Evolutionary conservation across 23 tunicate genomes (phyloP).

Genomic region (Diplosoma virens): DNA sequence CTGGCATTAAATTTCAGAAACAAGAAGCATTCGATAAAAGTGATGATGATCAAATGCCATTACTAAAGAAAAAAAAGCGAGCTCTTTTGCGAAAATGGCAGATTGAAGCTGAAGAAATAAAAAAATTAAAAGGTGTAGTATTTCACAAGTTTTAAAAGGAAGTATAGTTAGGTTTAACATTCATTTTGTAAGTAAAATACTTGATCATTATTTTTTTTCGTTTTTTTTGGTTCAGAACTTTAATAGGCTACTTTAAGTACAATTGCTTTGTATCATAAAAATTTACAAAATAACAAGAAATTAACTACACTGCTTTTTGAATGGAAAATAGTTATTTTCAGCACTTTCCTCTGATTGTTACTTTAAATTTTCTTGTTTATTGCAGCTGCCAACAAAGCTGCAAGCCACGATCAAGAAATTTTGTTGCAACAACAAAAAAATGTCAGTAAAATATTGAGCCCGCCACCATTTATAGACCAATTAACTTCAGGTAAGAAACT

Average conservation of each 20-base stretch:
- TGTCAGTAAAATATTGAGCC: slow-evolving; percentile 29
- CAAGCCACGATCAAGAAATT: slow-evolving; percentile 60
- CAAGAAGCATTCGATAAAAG: slow-evolving; percentile 58
- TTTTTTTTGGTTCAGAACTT: background rate
- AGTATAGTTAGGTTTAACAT: too few relatives aligned
- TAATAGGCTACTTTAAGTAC: background rate
- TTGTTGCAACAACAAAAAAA: slow-evolving; percentile 63
- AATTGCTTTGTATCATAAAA: background rate
- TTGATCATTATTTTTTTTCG: too few relatives aligned
- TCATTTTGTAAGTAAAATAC: too few relatives aligned
- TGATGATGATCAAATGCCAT: slow-evolving; percentile 91
- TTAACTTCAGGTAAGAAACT: too few relatives aligned
- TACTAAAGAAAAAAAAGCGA: slow-evolving; percentile 69
- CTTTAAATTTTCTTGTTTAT: too few relatives aligned
- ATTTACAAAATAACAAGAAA: background rate
- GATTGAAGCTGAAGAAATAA: slow-evolving; percentile 76
- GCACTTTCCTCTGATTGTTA: too few relatives aligned
- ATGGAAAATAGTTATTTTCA: too few relatives aligned
- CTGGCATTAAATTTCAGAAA: slow-evolving; percentile 62
- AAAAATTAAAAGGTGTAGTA: slow-evolving; percentile 76
- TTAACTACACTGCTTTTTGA: too few relatives aligned
- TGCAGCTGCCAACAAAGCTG: slow-evolving; percentile 77
- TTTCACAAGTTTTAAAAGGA: too few relatives aligned
- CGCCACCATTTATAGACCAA: too few relatives aligned
- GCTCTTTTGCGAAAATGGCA: slow-evolving; percentile 63